These are phyloP conservation scores for Drosophila saltans DNA, from an alignment of 1,140 invertebrate species.

Conservation along the genomic window DNA sequence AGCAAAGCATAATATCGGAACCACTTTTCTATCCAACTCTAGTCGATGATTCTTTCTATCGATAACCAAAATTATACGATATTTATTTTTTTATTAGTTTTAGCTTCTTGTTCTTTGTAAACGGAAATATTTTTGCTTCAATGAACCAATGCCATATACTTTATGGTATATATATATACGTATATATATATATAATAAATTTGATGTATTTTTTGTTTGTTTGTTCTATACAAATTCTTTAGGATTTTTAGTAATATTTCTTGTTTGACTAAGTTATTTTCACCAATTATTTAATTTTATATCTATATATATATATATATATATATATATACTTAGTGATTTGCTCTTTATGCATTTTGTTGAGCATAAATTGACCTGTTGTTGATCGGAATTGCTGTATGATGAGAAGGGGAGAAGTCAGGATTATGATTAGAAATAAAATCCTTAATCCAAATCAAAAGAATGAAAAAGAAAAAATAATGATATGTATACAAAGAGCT, in stretches of 20 bases:
- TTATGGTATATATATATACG: not conserved
- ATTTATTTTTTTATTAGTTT: not conserved
- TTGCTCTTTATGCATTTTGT: conserved; percentile 7
- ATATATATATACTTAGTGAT: conserved; percentile 5
- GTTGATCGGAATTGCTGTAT: not conserved
- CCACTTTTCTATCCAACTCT: not conserved
- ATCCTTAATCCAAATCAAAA: conserved; percentile 17
- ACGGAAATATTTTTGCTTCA: too few species aligned
- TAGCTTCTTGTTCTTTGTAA: not conserved
- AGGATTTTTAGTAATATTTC: too few species aligned
- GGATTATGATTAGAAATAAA: not conserved
- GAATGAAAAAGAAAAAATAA: conserved; percentile 56
- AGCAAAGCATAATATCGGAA: too few species aligned
- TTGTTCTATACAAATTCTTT: not conserved
- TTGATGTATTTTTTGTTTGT: not conserved
- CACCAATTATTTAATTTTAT: not conserved
- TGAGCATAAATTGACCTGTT: conserved; percentile 11
- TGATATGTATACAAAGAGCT: conserved; percentile 66
- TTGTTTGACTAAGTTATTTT: conserved; percentile 9
- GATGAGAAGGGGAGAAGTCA: not conserved
- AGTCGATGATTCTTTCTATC: not conserved
- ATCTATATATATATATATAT: not conserved
- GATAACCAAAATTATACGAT: not conserved
- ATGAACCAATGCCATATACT: not conserved
- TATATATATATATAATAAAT: not conserved